Evolutionary conservation across 2,888 invertebrate species (phyloP), one percentile per base, ranked within the genome.

Genomic region (Campaea margaritaria): DNA sequence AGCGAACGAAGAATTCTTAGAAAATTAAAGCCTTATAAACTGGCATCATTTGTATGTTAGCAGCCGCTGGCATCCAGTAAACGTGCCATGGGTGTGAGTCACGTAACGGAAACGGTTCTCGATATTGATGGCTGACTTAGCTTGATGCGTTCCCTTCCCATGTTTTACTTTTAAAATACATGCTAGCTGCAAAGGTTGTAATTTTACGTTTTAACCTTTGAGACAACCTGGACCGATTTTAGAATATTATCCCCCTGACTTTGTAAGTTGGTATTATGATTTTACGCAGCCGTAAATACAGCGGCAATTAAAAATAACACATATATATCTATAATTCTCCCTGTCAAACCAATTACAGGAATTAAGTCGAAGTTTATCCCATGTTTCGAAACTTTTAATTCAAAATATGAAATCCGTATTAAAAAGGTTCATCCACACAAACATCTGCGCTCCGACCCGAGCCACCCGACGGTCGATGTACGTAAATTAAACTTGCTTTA

Each of bases 81-180:
- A 90, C 91, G 89, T 90, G 90, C 90, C 89, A 84, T 78, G 82
- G 73, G 81, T 81, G 83, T 91, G 90, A 91, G 90, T 91, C 91
- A 91, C 91, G 91, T 91, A 91, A 88, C 89, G 90, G 89, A 90
- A 89, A 89, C 85, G 81, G 85, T 83, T 85, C 87, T 83, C 80
- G 83, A 86, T 87, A 87, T 86, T 85, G 83, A 86, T 87, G 87
- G 75, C 82, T 81, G 73, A 69, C 74, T 70, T 68, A 69, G 76
- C 80, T 82, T 82, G 80, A 84, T 84, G 82, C 82, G 83, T 84
- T 84, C 82, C 80, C 81, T 85, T 84, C 81, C 76, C 82, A 81
- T 82, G 80, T 82, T 81, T 82, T 77, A 79, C 78, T 77, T 74
- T 72, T 54, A 41, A 41, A 54, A 47, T 21, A 53, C 31, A 28